Conservation (phyloP, 2,797 vertebrate genomes). For the Rhinoraja longicauda region DNA sequence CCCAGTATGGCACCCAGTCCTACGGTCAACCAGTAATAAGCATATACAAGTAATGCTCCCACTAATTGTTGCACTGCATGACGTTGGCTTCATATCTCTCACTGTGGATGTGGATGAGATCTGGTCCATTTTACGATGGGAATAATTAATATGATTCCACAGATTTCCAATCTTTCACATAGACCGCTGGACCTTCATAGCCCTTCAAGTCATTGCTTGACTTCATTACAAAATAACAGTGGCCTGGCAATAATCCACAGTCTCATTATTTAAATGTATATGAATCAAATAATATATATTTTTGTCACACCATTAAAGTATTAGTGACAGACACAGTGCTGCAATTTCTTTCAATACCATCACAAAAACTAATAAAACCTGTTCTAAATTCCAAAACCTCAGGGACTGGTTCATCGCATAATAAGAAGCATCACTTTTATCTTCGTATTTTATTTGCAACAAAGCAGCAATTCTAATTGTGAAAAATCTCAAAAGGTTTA, state of each 20-base stretch:
- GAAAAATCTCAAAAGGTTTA: conserved; percentile 14
- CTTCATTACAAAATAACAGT: background rate
- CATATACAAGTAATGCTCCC: background rate
- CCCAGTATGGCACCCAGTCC: background rate
- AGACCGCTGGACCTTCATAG: background rate
- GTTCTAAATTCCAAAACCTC: background rate
- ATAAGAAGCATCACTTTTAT: background rate
- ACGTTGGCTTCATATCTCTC: background rate
- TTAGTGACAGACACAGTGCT: background rate
- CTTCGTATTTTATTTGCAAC: background rate
- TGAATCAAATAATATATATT: background rate
- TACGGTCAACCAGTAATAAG: background rate
- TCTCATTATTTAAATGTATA: background rate
- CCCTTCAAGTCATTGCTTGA: background rate
- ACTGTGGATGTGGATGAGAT: background rate
- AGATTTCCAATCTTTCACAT: background rate
- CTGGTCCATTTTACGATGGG: background rate
- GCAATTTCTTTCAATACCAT: background rate
- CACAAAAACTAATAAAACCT: conserved; percentile 5
- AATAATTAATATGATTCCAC: background rate
- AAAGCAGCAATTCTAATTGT: background rate
- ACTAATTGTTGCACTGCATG: background rate
- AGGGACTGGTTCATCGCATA: background rate
- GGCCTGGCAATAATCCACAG: background rate
- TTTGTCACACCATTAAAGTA: background rate